Evolutionary conservation across 2,113 vertebrate genomes (phyloP).

Genomic region (Dipodomys spectabilis): DNA sequence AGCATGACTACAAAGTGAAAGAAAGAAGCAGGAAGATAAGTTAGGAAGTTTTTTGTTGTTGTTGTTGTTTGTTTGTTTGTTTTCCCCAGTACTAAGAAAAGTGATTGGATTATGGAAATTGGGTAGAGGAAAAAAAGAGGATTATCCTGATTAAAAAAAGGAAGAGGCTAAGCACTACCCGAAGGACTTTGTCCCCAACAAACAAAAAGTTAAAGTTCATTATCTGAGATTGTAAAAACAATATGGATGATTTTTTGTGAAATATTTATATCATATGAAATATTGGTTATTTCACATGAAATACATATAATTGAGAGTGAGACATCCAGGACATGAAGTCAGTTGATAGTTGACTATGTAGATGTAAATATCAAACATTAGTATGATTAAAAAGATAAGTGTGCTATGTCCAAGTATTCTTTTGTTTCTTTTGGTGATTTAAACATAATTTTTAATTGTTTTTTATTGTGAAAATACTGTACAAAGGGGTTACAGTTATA

Average conservation of each 20-base stretch:
- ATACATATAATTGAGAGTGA: background rate
- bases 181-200: background rate
- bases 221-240: background rate
- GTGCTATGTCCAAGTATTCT: too few relatives aligned
- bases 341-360: background rate
- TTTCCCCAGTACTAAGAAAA: background rate
- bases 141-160: background rate
- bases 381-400: background rate
- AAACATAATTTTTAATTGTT: too few relatives aligned
- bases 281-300: background rate
- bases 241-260: background rate
- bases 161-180: background rate
- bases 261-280: too few relatives aligned
- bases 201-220: background rate
- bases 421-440: too few relatives aligned
- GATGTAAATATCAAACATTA: background rate
- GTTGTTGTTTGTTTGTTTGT: too few relatives aligned
- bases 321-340: background rate
- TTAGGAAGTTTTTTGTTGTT: background rate
- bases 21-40: background rate
- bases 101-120: background rate
- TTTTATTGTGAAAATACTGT: too few relatives aligned
- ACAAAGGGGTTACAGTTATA: too few relatives aligned
- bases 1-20: background rate
- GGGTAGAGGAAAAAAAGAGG: background rate